A percentile compares a stretch with the other conserved stretches of the same genome.
Conservation (phyloP, 2,888 invertebrate species). For the Chrysotoxum bicinctum region DNA sequence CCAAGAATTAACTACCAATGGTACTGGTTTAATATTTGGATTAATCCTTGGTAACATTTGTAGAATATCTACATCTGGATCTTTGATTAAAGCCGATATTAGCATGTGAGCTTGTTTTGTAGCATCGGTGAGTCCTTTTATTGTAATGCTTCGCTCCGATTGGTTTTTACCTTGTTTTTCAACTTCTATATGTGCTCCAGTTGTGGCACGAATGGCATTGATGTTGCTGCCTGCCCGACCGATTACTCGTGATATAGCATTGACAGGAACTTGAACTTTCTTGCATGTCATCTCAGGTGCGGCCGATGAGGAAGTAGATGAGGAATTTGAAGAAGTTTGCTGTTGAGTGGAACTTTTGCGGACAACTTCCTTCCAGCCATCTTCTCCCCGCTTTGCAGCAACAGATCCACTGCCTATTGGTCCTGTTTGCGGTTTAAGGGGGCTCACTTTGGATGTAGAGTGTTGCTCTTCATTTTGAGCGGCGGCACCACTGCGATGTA, state of each 20-base stretch:
- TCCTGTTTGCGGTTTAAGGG: constrained; percentile 81
- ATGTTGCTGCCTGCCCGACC: constrained; percentile 98
- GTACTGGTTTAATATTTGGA: constrained; percentile 77
- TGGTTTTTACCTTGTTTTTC: constrained; percentile 98
- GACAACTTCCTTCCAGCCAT: constrained; percentile 98
- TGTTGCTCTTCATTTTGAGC: constrained; percentile 81
- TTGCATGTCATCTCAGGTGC: constrained; percentile 85
- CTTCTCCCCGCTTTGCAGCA: constrained; percentile 88
- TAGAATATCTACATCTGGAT: constrained; percentile 95
- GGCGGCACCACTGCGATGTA: constrained; percentile 31
- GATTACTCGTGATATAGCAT: constrained; percentile 98
- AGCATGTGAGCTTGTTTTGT: constrained; percentile 95
- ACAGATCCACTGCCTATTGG: constrained; percentile 76
- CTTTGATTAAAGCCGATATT: constrained; percentile 95
- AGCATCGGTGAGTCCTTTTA: constrained; percentile 95
- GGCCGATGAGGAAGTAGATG: constrained; percentile 74
- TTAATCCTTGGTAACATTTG: constrained; percentile 88
- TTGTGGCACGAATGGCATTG: constrained; percentile 97
- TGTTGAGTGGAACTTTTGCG: constrained; percentile 88
- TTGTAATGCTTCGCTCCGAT: constrained; percentile 96
- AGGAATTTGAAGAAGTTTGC: constrained; percentile 74
- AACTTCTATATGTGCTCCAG: constrained; percentile 98
- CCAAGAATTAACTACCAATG: constrained; percentile 79
- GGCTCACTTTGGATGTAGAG: constrained; percentile 84
- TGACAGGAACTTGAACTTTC: constrained; percentile 96